These are phyloP conservation scores for Drosophila sulfurigaster DNA, from an alignment of 1,140 invertebrate species.

Conservation along the genomic window DNA sequence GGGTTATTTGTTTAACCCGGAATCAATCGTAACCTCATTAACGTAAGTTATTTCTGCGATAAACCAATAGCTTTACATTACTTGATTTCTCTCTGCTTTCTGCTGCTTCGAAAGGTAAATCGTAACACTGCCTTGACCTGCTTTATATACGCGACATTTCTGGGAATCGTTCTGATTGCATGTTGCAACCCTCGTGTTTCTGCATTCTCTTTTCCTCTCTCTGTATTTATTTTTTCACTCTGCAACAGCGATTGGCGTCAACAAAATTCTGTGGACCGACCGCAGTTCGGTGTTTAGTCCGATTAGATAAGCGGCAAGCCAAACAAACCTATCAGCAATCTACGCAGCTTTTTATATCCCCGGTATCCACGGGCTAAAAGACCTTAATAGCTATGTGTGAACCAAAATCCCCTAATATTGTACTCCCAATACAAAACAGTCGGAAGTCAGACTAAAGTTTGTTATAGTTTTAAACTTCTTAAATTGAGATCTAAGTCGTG, in stretches of 20 bases:
- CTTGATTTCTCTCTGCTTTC: neutral
- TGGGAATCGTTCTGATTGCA: neutral
- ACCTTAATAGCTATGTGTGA: neutral
- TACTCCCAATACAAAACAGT: too few relatives aligned
- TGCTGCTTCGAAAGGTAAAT: neutral
- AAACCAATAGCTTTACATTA: constrained; percentile 18
- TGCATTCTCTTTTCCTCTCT: neutral
- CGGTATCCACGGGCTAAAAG: neutral
- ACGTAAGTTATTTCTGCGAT: constrained; percentile 10
- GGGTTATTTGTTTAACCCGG: neutral
- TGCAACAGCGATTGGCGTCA: constrained; percentile 53
- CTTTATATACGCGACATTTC: neutral
- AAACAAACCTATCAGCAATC: constrained; percentile 73
- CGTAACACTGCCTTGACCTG: constrained; percentile 16
- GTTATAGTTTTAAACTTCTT: neutral
- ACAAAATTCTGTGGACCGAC: constrained; percentile 27
- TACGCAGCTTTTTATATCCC: constrained; percentile 61
- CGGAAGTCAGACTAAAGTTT: neutral
- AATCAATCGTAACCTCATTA: constrained; percentile 17
- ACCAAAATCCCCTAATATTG: too few relatives aligned
- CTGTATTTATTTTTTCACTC: neutral
- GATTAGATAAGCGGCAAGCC: constrained; percentile 64
- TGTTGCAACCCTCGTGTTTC: constrained; percentile 31
- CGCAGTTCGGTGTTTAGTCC: constrained; percentile 24
- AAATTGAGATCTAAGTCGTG: too few relatives aligned